Evolutionary conservation across 2,888 invertebrate genomes (phyloP).

Genomic region (Leucozona laternaria): DNA sequence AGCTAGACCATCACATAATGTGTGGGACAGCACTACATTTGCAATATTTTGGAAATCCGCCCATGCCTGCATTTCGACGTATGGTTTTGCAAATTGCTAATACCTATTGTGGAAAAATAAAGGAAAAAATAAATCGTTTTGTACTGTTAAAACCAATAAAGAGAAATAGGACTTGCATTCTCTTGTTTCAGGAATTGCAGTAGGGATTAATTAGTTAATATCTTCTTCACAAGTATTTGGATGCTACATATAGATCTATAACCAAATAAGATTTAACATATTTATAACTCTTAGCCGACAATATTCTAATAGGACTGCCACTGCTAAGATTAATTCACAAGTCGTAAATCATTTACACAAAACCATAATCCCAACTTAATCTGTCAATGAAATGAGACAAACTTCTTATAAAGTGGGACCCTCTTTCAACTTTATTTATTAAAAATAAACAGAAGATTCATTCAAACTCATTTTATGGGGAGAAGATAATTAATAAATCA

Average conservation of each 20-base stretch:
- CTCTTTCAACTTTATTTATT: conserved; percentile 61
- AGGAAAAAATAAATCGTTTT: too few species aligned
- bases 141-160: too few species aligned
- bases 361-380: conserved; percentile 67
- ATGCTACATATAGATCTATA: background rate
- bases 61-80: too few species aligned
- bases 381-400: conserved; percentile 71
- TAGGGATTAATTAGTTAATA: background rate
- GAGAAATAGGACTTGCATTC: too few species aligned
- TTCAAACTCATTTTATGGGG: conserved; percentile 36
- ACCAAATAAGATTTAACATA: background rate
- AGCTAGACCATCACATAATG: too few species aligned
- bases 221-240: background rate
- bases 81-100: too few species aligned
- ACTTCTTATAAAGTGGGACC: conserved; percentile 50
- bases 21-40: too few species aligned
- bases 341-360: conserved; percentile 60
- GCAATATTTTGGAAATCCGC: too few species aligned
- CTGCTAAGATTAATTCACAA: conserved; percentile 64
- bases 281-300: background rate
- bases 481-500: conserved; percentile 73
- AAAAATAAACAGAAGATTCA: conserved; percentile 66
- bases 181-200: background rate
- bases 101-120: too few species aligned
- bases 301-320: background rate